Base-by-base conservation (phyloP, 2,113 vertebrate genomes). In the Lepus timidus region DNA sequence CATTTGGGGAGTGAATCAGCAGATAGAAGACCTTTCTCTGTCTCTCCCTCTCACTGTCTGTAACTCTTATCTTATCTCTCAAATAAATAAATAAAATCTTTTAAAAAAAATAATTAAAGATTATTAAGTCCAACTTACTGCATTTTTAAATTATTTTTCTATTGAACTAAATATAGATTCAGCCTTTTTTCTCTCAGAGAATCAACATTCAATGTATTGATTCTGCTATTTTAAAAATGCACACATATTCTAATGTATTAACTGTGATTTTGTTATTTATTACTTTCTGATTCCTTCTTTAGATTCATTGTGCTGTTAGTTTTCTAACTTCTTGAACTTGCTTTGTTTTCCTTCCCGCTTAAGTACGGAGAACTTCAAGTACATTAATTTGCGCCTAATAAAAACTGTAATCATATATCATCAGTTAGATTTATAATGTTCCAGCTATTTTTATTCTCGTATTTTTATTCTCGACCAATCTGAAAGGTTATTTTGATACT, bases 81-180 rank as follows among this genome's bases (percentile, higher is more conserved):
- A 39, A 39, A 39, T 39, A 39, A 39, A 39, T 39, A 39, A 39
- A 39, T 39, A 39, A 39, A 39, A 39, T 4, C 39, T 39, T 39
- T 39, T 39, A 7, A 44, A 44, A 44, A 44, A 44, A 44, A 44
- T 44, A 44, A 44, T 8, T 44, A 44, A 44, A 44, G 44, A 44
- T 44, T 7, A 44, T 52, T 75, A 80, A 67, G 10, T 80, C n/a
- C 51, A 36, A 64, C 44, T 33, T 71, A 58, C 39, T 65, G 55
- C 39, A 81, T 76, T 81, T 51, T 89, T 70, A 92, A 85, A 16
- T 64, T 33, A 44, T 90, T 73, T 78, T 87, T 29, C 31, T 92
- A 1, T 82, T 86, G 36, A 51, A 58, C 27, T 64, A 44, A 44
- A 17, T 87, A 84, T 52, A 61, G n/a, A 39, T 64, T 62, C 70